A percentile compares a stretch with the other conserved stretches of the same genome.
Evolutionary conservation across 2,888 invertebrate species (phyloP).

Genomic region (Cataglyphis cursor): DNA sequence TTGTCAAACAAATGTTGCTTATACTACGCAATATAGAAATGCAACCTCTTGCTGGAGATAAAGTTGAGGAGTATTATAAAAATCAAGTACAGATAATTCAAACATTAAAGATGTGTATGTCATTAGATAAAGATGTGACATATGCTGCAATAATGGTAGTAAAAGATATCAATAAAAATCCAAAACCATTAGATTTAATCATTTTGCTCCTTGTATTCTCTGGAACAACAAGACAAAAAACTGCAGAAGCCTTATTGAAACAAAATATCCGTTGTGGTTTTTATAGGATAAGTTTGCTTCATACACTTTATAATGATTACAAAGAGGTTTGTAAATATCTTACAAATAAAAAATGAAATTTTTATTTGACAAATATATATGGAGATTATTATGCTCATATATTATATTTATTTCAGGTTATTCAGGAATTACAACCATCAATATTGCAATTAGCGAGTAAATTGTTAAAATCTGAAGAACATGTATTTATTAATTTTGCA

Average conservation of each 20-base stretch:
- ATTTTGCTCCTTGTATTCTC: conserved; percentile 89
- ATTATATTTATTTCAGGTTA: conserved; percentile 74
- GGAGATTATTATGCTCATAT: conserved; percentile 1
- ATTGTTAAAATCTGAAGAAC: conserved; percentile 81
- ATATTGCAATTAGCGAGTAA: conserved; percentile 80
- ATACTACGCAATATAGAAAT: conserved; percentile 80
- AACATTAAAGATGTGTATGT: conserved; percentile 88
- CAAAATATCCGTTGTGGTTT: conserved; percentile 89
- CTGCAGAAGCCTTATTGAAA: conserved; percentile 89
- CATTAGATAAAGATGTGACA: conserved; percentile 88
- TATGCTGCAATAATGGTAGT: conserved; percentile 89
- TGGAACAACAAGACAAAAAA: conserved; percentile 87
- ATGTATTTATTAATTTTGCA: conserved; percentile 79
- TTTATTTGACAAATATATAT: not conserved
- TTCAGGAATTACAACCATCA: conserved; percentile 78
- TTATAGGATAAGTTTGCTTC: conserved; percentile 88
- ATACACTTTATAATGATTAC: conserved; percentile 85
- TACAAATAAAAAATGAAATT: conserved; percentile 7
- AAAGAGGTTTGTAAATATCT: conserved; percentile 74
- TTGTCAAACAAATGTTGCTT: conserved; percentile 78
- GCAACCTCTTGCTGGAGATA: conserved; percentile 83
- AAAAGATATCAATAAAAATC: conserved; percentile 88
- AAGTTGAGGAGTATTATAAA: conserved; percentile 88
- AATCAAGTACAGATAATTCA: conserved; percentile 89
- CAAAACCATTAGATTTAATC: conserved; percentile 91